Base-by-base conservation (phyloP, 2,888 invertebrate species). In the Plusia festucae region DNA sequence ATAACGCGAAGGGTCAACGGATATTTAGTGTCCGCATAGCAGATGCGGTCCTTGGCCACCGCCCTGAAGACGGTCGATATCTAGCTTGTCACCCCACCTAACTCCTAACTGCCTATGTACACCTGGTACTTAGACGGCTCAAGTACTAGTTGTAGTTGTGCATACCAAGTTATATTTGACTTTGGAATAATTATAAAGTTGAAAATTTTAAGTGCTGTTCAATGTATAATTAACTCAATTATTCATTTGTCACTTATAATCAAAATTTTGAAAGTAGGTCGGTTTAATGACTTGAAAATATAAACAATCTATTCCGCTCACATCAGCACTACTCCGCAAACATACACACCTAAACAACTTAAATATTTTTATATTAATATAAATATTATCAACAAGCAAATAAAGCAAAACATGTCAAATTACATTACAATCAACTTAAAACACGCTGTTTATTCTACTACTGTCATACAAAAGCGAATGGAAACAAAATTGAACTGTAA, bases 41-140 rank as follows among this genome's bases (percentile, higher is more conserved):
- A 92, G 93, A 93, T 93, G 93, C 92, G 92, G 92, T 93, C 91
- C 93, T 94, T 93, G 91, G 93, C 91, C 92, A 90, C 89, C 92
- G 90, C 91, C 93, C 92, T 90, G 76, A 94, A 94, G 94, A 94
- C 94, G 94, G 94, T 95, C 94, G 94, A 95, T 94, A 94, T 85
- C 88, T 80, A 81, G 78, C 73, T 86, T 88, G 92, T 91, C 93
- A 92, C 93, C 93, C 93, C 92, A 90, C 91, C 89, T 90, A 90
- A 87, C 91, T 90, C 88, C 91, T 89, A 89, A 86, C 88, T 88
- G 87, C 85, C 88, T 92, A 93, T 94, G 88, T 91, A 87, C 91
- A 93, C 93, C 93, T 94, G 93, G 91, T 92, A 91, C 90, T 89
- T 89, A 88, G 84, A 84, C 74, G 70, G 74, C 70, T 83, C 73